Conservation (phyloP, 2,888 invertebrate genomes). For the Apoda limacodes region DNA sequence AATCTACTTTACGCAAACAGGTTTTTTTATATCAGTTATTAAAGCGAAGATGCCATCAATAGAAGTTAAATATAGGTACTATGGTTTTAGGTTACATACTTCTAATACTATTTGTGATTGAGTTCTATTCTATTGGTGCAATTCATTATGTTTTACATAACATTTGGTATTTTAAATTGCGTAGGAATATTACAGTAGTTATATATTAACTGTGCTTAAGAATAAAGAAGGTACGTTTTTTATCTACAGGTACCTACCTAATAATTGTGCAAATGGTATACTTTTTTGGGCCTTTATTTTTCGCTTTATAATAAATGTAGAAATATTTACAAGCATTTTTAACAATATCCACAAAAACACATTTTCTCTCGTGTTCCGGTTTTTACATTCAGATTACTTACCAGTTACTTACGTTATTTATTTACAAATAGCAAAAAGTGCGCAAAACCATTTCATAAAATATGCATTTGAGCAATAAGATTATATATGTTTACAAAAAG, state of each 20-base stretch:
- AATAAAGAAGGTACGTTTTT: no score
- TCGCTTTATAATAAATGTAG: conserved; percentile 41
- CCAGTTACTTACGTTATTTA: conserved; percentile 33
- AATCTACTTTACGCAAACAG: no score
- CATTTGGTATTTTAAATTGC: no score
- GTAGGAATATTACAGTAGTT: no score
- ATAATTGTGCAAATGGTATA: conserved; percentile 64
- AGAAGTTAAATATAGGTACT: no score
- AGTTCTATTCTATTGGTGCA: conserved; percentile 49
- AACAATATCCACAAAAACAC: conserved; percentile 30
- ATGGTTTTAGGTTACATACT: no score
- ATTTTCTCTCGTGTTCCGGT: conserved; percentile 43
- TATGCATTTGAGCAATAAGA: conserved; percentile 69
- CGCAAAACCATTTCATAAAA: conserved; percentile 68
- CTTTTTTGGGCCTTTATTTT: conserved; percentile 57
- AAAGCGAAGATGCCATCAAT: no score
- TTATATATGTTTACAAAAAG: conserved; percentile 62
- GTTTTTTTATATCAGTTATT: no score
- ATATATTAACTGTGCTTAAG: no score
- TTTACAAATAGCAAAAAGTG: conserved; percentile 66
- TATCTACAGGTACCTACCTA: no score
- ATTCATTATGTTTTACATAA: no score
- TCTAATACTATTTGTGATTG: no score
- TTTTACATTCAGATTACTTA: conserved; percentile 27
- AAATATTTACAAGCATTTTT: conserved; percentile 27